Conservation (phyloP, 92 coral and sea anemone species). For the Phenganax subtilis region DNA sequence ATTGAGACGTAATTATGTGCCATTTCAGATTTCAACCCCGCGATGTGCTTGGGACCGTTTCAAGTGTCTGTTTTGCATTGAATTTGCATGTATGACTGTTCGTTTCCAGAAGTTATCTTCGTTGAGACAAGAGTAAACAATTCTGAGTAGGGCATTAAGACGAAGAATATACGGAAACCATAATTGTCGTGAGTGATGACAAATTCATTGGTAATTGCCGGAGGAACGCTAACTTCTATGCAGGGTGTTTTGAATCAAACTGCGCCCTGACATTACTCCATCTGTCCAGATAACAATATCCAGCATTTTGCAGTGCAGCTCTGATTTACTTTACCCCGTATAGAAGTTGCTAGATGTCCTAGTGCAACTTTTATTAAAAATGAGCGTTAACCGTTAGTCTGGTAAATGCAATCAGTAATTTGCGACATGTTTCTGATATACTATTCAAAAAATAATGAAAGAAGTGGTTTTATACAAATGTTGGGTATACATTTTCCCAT, state of each 20-base stretch:
- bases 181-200: slow-evolving; percentile 26
- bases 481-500: too few species aligned
- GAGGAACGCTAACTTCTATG: slow-evolving; percentile 1
- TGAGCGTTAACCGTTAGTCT: too few species aligned
- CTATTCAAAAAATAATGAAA: too few species aligned
- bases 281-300: too few species aligned
- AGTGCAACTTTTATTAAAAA: too few species aligned
- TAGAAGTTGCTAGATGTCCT: too few species aligned
- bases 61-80: slow-evolving; percentile 14
- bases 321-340: too few species aligned
- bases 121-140: slow-evolving; percentile 32
- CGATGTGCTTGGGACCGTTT: neutral
- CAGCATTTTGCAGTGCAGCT: too few species aligned
- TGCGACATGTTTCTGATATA: too few species aligned
- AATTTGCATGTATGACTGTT: neutral
- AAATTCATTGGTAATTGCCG: slow-evolving; percentile 6
- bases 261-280: neutral
- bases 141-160: neutral
- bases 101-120: neutral
- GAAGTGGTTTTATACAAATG: too few species aligned
- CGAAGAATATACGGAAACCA: slow-evolving; percentile 30
- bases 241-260: neutral
- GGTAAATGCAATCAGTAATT: too few species aligned
- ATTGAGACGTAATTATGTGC: neutral
- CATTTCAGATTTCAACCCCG: too few species aligned